Evolutionary conservation across 2,797 vertebrate genomes (phyloP), one percentile per base, ranked within the genome.

Genomic region (Anabas testudineus): DNA sequence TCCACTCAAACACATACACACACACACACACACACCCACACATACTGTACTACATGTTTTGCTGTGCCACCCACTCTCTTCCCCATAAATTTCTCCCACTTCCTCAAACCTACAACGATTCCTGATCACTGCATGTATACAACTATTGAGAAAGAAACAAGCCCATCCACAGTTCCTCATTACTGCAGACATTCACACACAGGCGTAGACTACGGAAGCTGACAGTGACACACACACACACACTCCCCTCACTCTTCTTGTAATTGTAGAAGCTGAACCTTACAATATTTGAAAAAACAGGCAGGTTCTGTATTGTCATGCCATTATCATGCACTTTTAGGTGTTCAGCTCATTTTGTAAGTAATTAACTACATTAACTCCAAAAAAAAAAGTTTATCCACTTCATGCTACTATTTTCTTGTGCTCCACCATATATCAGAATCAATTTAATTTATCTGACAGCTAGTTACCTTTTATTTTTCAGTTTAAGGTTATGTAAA

Each of bases 51-150:
- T 21, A 46, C 30, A 74, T 34, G 34, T 74, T 77, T 53, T 36
- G 42, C 48, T 54, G 32, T 76, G 59, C 59, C 60, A 68, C 51
- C 46, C 39, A 1, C 42, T 71, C 46, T 87, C 79, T 88, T 88
- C 86, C 84, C 61, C 77, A 76, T 80, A 56, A 74, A 73, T 52
- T 57, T 72, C 82, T 74, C 79, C 67, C 77, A 91, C 90, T 91
- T 91, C 91, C 87, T 78, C 82, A 86, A 88, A 87, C 60, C 32
- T 78, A 41, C 55, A 82, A 65, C 47, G 32, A 84, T 84, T 83
- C 84, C 83, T 78, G 66, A 55, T 74, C 61, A 64, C 58, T 67
- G 56, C 46, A 16, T 18, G 9, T 48, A 36, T 37, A 57, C 53
- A 39, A 53, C 63, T 72, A 70, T 84, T 90, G 90, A 75, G 64